phyloP scores from a whole-genome alignment of 2,797 vertebrate species.

The Hemibagrus guttatus region DNA sequence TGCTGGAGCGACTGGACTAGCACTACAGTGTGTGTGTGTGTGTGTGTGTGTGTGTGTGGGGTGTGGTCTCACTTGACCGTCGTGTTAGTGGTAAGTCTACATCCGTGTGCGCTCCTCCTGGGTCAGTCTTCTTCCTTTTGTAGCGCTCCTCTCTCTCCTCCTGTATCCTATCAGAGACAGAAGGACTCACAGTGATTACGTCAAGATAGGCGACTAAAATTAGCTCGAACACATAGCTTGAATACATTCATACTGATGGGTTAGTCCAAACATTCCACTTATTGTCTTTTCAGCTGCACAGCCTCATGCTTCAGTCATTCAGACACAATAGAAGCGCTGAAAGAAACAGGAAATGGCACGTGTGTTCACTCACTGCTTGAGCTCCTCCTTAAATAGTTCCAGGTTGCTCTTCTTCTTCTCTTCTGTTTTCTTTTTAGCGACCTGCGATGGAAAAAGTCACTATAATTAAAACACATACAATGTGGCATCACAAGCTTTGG shows the following conservation, averaged over 20 bases:
- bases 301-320: not conserved
- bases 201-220: not conserved
- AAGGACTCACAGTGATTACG: not conserved
- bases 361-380: slow-evolving; percentile 75
- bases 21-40: not conserved
- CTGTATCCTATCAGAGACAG: slow-evolving; percentile 71
- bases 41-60: not conserved
- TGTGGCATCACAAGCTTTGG: not conserved
- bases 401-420: slow-evolving; percentile 85
- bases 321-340: not conserved
- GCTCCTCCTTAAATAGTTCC: slow-evolving; percentile 83
- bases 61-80: slow-evolving; percentile 71
- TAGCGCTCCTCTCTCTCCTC: slow-evolving; percentile 81
- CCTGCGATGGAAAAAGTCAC: slow-evolving; percentile 57
- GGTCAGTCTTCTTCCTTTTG: slow-evolving; percentile 77
- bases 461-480: not conserved
- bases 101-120: slow-evolving; percentile 64
- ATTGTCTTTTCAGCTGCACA: not conserved
- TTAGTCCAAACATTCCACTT: not conserved
- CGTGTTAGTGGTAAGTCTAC: slow-evolving; percentile 69
- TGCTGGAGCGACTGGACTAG: not conserved
- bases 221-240: too few relatives aligned
- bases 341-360: not conserved
- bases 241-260: too few relatives aligned
- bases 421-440: slow-evolving; percentile 74